Conservation (phyloP, 2,113 vertebrate genomes). For the Seriola quinqueradiata region DNA sequence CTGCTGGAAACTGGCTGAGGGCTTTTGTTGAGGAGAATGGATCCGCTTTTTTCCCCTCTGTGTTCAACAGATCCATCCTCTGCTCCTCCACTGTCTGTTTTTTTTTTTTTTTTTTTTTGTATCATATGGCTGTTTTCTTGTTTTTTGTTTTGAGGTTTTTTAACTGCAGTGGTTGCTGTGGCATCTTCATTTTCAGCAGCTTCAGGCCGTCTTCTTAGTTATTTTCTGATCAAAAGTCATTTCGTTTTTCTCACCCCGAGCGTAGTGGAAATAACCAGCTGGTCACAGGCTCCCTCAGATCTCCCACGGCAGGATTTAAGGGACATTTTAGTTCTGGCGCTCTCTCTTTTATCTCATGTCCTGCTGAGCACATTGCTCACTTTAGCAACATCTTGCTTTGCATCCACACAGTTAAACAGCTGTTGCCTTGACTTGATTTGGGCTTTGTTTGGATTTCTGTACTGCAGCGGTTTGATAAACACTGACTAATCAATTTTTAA, state of each 20-base stretch:
- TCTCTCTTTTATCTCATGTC: neutral
- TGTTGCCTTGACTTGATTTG: neutral
- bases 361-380: neutral
- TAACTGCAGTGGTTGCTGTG: slow-evolving; percentile 16
- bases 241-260: slow-evolving; percentile 35
- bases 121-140: slow-evolving; percentile 39
- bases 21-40: neutral
- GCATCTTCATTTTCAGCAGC: slow-evolving; percentile 46
- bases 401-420: neutral
- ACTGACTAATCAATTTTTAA: neutral
- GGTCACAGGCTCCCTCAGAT: slow-evolving; percentile 31
- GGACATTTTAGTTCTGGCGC: neutral
- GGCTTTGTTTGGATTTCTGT: neutral
- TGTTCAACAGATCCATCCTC: slow-evolving; percentile 6
- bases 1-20: slow-evolving; percentile 12
- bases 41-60: neutral
- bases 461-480: neutral
- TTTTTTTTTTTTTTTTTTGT: neutral
- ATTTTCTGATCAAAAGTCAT: slow-evolving; percentile 53
- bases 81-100: neutral
- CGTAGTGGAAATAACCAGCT: slow-evolving; percentile 45
- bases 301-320: neutral
- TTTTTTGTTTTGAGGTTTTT: slow-evolving; percentile 1
- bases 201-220: slow-evolving; percentile 23
- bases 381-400: neutral